These are phyloP conservation scores for Saturnia japonica DNA, from an alignment of 2,888 invertebrate species.

Conservation along the genomic window DNA sequence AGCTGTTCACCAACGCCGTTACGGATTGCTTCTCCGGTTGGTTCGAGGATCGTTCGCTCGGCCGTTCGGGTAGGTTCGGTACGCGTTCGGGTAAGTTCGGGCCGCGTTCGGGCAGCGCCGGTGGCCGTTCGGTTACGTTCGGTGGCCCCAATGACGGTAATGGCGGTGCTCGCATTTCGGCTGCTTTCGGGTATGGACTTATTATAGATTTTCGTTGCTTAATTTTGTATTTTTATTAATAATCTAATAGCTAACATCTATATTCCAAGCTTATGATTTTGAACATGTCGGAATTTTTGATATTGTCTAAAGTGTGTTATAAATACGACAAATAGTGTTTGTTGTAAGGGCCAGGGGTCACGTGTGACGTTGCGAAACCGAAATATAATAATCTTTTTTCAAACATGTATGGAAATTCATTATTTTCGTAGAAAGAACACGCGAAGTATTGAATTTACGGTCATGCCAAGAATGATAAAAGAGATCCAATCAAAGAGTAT, in stretches of 20 bases:
- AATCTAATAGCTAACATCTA: not conserved
- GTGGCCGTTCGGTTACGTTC: conserved; percentile 35
- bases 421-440: too few species aligned
- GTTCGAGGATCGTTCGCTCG: conserved; percentile 25
- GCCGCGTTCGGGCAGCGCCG: conserved; percentile 51
- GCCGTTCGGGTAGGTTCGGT: conserved; percentile 39
- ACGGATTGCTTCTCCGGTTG: conserved; percentile 54
- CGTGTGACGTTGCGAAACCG: too few species aligned
- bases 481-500: too few species aligned
- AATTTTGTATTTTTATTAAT: not conserved
- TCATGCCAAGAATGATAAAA: too few species aligned
- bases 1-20: conserved; percentile 69
- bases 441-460: too few species aligned
- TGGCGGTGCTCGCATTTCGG: conserved; percentile 58
- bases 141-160: conserved; percentile 61
- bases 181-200: conserved; percentile 32
- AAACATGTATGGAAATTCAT: too few species aligned
- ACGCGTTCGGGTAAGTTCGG: conserved; percentile 43
- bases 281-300: not conserved
- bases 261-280: not conserved
- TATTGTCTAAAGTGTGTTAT: not conserved
- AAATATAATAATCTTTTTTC: too few species aligned
- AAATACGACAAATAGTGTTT: too few species aligned
- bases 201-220: conserved; percentile 10
- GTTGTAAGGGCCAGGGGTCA: too few species aligned